phyloP scores from a whole-genome alignment of 1,140 invertebrate genomes.

The Aporrectodea caliginosa region DNA sequence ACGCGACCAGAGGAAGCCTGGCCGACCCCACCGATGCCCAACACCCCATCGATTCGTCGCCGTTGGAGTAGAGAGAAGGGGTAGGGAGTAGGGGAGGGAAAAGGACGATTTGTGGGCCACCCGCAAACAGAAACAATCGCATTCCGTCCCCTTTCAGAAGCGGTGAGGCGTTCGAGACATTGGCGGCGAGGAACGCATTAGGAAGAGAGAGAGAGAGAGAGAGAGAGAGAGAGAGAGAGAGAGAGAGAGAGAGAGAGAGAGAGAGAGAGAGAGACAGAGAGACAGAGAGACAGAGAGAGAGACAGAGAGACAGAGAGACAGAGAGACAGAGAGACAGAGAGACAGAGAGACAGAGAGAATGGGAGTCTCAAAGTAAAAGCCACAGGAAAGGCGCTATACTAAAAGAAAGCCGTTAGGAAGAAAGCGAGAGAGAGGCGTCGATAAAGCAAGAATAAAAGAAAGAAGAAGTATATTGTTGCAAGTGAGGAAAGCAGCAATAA shows the following conservation, averaged over 20 bases:
- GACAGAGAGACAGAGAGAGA: not conserved
- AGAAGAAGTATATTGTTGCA: no score
- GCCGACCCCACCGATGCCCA: no score
- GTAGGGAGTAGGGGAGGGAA: not conserved
- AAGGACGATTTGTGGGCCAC: not conserved
- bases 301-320: not conserved
- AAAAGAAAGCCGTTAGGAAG: no score
- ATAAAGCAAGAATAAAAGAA: not conserved
- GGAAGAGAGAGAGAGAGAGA: conserved; percentile 21
- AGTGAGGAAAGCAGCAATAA: no score
- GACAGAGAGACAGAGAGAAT: not conserved
- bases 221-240: conserved; percentile 17
- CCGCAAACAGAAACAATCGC: not conserved
- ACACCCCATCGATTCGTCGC: not conserved
- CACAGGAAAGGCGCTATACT: no score
- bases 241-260: conserved; percentile 3
- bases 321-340: not conserved
- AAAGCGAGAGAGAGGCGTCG: not conserved
- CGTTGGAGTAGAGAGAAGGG: not conserved
- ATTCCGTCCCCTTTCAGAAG: not conserved
- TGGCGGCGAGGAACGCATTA: conserved; percentile 12
- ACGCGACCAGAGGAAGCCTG: no score
- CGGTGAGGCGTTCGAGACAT: not conserved
- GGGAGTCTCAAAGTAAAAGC: no score
- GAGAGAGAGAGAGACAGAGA: conserved; percentile 14